phyloP scores from a whole-genome alignment of 2,113 vertebrate species.

The Mormyrus lacerda region DNA sequence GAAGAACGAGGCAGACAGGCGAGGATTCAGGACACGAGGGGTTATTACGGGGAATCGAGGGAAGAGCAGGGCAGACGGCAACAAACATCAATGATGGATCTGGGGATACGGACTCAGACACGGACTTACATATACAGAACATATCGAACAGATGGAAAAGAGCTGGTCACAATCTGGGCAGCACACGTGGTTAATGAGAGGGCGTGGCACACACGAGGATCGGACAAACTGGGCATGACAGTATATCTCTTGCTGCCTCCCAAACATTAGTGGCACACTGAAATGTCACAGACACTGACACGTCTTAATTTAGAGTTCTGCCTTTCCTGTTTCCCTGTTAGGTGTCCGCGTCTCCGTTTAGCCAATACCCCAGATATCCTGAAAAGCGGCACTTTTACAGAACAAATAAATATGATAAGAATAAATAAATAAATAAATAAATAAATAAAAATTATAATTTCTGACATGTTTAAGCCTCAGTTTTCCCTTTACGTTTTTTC shows the following conservation, averaged over 20 bases:
- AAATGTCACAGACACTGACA: not conserved
- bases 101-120: too few relatives aligned
- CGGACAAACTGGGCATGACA: too few relatives aligned
- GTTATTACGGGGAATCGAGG: too few relatives aligned
- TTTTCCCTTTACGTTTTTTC: not conserved
- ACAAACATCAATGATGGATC: too few relatives aligned
- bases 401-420: not conserved
- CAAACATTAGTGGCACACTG: not conserved
- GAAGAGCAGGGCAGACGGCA: too few relatives aligned
- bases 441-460: not conserved
- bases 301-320: not conserved
- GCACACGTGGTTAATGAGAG: too few relatives aligned
- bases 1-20: too few relatives aligned
- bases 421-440: not conserved
- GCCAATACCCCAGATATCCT: not conserved
- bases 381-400: not conserved
- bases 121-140: too few relatives aligned
- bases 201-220: too few relatives aligned
- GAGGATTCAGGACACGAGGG: too few relatives aligned
- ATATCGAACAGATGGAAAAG: too few relatives aligned
- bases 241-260: not conserved
- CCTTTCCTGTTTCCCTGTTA: not conserved
- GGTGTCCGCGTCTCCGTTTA: not conserved
- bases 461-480: not conserved
- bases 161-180: too few relatives aligned